phyloP scores from a whole-genome alignment of 2,113 vertebrate genomes.

The Numida meleagris region DNA sequence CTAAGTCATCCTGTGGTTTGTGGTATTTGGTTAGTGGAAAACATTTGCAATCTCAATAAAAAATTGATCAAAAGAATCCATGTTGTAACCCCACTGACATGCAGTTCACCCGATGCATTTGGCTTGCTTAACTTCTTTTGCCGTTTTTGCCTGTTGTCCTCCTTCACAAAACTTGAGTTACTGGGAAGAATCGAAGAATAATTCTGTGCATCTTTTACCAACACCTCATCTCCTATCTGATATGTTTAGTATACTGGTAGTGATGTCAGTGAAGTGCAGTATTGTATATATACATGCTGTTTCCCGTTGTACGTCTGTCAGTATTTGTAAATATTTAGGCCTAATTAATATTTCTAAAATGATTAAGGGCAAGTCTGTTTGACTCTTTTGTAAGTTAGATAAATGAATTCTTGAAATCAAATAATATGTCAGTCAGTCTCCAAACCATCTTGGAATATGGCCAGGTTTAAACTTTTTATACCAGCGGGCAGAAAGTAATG shows the following conservation, averaged over 20 bases:
- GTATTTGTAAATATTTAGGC: not conserved
- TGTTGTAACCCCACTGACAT: not conserved
- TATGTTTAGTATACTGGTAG: not conserved
- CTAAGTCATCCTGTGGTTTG: not conserved
- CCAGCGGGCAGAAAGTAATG: not conserved
- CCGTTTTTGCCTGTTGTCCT: not conserved
- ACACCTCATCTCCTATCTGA: not conserved
- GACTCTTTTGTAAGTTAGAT: not conserved
- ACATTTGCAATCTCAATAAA: slow-evolving; percentile 26
- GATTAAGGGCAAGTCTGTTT: not conserved
- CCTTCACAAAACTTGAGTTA: not conserved
- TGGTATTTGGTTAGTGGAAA: slow-evolving; percentile 19
- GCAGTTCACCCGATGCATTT: not conserved
- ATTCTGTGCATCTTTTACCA: not conserved
- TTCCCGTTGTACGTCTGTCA: not conserved
- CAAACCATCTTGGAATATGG: not conserved
- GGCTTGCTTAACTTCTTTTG: not conserved
- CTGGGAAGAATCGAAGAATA: not conserved
- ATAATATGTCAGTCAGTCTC: not conserved
- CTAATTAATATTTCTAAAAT: not conserved
- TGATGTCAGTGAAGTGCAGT: not conserved
- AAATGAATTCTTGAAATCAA: not conserved
- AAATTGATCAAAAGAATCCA: slow-evolving; percentile 11
- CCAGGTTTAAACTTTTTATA: not conserved
- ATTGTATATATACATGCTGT: not conserved